Base-by-base conservation (phyloP, 2,113 vertebrate species). In the Lanius collurio region DNA sequence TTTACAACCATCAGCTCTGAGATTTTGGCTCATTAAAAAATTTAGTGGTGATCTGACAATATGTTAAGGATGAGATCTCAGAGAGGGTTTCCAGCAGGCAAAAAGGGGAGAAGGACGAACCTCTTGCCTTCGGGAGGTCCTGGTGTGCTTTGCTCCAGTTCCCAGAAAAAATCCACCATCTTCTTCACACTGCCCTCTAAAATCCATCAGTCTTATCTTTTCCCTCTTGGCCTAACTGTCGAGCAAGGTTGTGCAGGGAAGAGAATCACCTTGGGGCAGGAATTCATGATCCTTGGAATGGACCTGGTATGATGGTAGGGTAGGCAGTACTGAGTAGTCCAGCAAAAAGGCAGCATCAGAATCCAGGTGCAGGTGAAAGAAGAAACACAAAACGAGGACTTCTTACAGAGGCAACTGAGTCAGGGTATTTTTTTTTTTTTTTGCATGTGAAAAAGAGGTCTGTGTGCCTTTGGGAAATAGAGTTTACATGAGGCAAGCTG, bases 221-320 rank as follows among this genome's bases (percentile, higher is more conserved):
- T 42, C 41, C 22, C 20, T 69, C 49, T 52, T 50, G 12, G 67
- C 31, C 18, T 27, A 57, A 47, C 26, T 50, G 22, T 35, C 2
- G 1, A 90, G 41, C 30, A 79, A 85, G 53, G 30, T 13, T 57
- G 31, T 41, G 15, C 17, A 3, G 2, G 10, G 39, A 81, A 64
- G 19, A 7, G 52, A 52, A 80, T 74, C 47, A 50, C 17, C 49
- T 77, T 59, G 17, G 35, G 15, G 17, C 2, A 42, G 14, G 28
- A 74, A 60, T 14, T 83, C 23, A 18, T 1, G 5, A 69, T 21
- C 55, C 68, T 47, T 47, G 35, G 56, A 44, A 52, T 0, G 3
- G 7, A 81, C 5, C 39, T 71, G 56, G 11, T 1, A 1, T 31
- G 27, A 62, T 0, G 0, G 15, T 75, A 74, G 55, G 46, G 42